A percentile compares a stretch with the other conserved stretches of the same genome.
Conservation (phyloP, 2,888 invertebrate species). For the Mesoligia furuncula region DNA sequence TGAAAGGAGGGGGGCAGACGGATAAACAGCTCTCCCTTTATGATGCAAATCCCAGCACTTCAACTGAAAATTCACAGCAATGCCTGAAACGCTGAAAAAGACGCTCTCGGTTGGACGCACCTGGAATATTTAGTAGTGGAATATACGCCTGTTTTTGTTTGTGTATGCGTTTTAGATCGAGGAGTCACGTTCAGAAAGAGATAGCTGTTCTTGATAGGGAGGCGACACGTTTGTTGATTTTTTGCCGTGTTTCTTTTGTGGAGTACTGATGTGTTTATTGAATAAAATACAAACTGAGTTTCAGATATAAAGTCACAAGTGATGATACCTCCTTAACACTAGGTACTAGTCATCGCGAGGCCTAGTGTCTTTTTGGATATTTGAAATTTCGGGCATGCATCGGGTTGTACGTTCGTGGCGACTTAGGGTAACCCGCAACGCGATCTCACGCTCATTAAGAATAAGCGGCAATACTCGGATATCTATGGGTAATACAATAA, state of each 20-base stretch:
- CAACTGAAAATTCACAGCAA: slow-evolving; percentile 70
- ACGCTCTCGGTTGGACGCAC: slow-evolving; percentile 67
- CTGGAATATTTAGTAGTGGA: slow-evolving; percentile 67
- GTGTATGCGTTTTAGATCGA: slow-evolving; percentile 61
- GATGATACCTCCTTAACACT: not conserved
- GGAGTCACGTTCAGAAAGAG: slow-evolving; percentile 56
- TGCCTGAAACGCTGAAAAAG: slow-evolving; percentile 72
- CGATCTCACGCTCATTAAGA: too few species aligned
- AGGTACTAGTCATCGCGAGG: not conserved
- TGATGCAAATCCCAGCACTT: slow-evolving; percentile 73
- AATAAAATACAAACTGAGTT: not conserved
- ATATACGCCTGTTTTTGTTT: slow-evolving; percentile 60
- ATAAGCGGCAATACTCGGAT: too few species aligned
- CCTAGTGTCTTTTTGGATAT: not conserved
- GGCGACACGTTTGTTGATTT: slow-evolving; percentile 30
- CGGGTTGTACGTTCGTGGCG: not conserved
- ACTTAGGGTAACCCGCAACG: not conserved
- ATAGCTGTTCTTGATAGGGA: slow-evolving; percentile 52
- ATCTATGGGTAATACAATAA: too few species aligned
- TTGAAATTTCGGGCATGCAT: not conserved
- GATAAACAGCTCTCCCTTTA: slow-evolving; percentile 66
- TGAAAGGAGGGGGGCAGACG: slow-evolving; percentile 45
- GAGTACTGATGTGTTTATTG: not conserved
- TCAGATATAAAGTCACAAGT: not conserved
- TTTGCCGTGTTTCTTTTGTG: slow-evolving; percentile 9